Evolutionary conservation across 1,140 invertebrate species (phyloP).

Genomic region (Drosophila burlai): DNA sequence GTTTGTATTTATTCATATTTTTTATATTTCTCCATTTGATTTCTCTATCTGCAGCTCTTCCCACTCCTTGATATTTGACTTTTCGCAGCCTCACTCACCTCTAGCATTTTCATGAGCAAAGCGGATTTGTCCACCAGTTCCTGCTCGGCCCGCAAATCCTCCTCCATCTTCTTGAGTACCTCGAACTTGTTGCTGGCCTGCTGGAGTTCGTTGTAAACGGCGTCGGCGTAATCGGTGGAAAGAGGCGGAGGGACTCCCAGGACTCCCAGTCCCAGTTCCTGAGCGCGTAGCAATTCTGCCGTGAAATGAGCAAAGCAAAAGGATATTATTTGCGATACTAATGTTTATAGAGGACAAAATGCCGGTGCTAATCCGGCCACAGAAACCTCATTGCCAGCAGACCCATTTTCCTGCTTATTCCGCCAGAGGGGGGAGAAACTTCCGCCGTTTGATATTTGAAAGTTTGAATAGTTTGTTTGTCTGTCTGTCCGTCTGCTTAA

Average conservation of each 20-base stretch:
- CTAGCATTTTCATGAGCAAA: constrained; percentile 83
- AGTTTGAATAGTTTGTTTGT: constrained; percentile 57
- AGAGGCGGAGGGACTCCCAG: constrained; percentile 26
- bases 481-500: constrained; percentile 23
- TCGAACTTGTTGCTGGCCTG: constrained; percentile 72
- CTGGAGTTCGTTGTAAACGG: constrained; percentile 72
- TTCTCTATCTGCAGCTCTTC: constrained; percentile 3
- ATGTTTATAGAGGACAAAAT: constrained; percentile 46
- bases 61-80: background rate
- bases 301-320: constrained; percentile 50
- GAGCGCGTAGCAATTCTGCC: constrained; percentile 70
- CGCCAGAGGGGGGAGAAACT: constrained; percentile 8
- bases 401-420: constrained; percentile 7
- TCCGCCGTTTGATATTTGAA: constrained; percentile 67
- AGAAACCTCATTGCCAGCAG: background rate
- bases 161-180: constrained; percentile 77
- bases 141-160: constrained; percentile 80
- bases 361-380: constrained; percentile 58
- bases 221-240: constrained; percentile 63
- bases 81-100: constrained; percentile 55
- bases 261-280: constrained; percentile 21
- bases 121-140: constrained; percentile 84
- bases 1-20: no score
- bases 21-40: background rate
- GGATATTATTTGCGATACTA: constrained; percentile 52